phyloP scores from a whole-genome alignment of 64 coral and sea anemone species.

The Anthopleura sola region DNA sequence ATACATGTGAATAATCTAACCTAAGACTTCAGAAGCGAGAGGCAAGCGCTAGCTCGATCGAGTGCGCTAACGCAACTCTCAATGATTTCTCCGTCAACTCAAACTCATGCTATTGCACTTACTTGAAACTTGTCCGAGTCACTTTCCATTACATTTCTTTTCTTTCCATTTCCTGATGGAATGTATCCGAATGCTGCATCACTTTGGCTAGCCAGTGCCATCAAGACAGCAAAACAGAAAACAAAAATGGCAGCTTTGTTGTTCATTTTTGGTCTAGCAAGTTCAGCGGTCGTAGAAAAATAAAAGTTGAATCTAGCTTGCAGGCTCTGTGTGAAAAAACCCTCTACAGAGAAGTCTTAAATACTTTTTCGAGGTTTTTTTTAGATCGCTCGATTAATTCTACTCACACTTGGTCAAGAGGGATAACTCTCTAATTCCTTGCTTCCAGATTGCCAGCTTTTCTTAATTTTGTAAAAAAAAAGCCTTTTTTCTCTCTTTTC shows the following conservation, averaged over 20 bases:
- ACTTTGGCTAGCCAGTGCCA: background rate
- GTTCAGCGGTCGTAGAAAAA: background rate
- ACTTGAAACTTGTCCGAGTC: background rate
- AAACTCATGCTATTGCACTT: background rate
- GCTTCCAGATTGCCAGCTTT: no score
- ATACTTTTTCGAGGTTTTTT: background rate
- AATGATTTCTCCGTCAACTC: no score
- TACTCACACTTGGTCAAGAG: background rate
- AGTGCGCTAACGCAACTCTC: no score
- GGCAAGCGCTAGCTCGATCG: no score
- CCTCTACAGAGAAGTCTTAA: background rate
- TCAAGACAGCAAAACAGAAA: background rate
- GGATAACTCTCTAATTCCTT: background rate
- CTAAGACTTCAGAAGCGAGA: no score
- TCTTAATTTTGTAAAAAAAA: no score
- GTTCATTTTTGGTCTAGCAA: background rate
- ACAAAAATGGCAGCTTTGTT: background rate
- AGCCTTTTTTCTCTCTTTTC: no score
- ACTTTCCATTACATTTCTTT: background rate
- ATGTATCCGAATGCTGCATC: background rate
- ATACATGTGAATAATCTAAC: no score
- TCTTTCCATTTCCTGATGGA: background rate
- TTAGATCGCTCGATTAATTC: background rate
- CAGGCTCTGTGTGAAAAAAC: background rate
- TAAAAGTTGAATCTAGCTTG: background rate